Conservation (phyloP, 2,113 vertebrate genomes). For the Muscicapa adusta region DNA sequence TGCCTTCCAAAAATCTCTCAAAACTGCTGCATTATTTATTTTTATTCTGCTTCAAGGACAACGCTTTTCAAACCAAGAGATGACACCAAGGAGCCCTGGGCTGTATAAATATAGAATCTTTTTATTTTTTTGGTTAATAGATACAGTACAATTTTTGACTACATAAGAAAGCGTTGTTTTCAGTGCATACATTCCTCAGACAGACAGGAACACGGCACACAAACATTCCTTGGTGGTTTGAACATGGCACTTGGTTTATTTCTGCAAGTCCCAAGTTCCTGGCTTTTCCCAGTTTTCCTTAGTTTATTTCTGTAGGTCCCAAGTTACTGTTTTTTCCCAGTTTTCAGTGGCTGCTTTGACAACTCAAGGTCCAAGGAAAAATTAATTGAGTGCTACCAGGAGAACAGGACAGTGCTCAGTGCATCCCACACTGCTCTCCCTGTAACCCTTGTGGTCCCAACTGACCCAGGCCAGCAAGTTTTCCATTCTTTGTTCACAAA, state of each 20-base stretch:
- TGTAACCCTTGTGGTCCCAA: neutral
- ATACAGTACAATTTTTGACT: conserved; percentile 69
- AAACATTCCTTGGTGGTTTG: conserved; percentile 28
- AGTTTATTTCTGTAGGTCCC: neutral
- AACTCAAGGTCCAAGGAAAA: neutral
- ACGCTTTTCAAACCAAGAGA: neutral
- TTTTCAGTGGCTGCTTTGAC: neutral
- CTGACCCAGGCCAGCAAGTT: neutral
- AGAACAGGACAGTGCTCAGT: neutral
- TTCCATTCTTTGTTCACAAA: neutral
- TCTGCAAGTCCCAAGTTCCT: neutral
- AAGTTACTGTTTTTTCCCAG: neutral
- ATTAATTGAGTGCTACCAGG: neutral
- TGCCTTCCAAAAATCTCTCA: neutral
- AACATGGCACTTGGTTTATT: neutral
- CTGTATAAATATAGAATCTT: conserved; percentile 77
- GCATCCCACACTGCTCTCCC: neutral
- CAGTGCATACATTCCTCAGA: conserved; percentile 75
- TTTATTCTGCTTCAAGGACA: conserved; percentile 16
- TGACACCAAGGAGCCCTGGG: conserved; percentile 22
- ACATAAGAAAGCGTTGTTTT: conserved; percentile 67
- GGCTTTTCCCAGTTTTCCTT: neutral
- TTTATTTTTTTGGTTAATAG: conserved; percentile 75
- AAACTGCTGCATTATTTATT: conserved; percentile 12
- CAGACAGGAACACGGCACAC: conserved; percentile 41